phyloP scores from a whole-genome alignment of 2,797 vertebrate species.

The Linurgus olivaceus region DNA sequence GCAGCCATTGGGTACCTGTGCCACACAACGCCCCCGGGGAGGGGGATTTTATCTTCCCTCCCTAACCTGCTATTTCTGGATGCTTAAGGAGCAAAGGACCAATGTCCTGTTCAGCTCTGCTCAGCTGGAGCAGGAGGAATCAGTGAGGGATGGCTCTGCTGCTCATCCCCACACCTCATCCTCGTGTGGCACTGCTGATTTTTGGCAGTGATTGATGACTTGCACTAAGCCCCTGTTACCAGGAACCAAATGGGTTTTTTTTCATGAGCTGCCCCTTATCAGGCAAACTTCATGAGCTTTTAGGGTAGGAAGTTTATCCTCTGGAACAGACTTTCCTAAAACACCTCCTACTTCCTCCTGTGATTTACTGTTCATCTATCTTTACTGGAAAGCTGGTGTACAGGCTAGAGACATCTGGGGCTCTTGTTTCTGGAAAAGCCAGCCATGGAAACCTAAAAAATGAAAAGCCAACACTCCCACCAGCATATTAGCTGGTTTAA shows the following conservation, averaged over 20 bases:
- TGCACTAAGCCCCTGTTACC: neutral
- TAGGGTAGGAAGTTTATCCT: neutral
- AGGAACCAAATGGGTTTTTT: neutral
- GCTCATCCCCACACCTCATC: neutral
- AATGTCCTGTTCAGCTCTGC: neutral
- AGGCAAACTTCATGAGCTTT: neutral
- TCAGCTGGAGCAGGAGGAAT: neutral
- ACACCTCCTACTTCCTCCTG: conserved; percentile 8
- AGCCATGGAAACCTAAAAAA: neutral
- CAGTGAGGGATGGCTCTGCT: neutral
- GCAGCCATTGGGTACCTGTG: neutral
- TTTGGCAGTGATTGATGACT: conserved; percentile 34
- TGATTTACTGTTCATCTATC: conserved; percentile 5
- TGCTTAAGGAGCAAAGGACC: conserved; percentile 37
- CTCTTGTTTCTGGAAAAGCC: neutral
- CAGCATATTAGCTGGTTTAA: neutral
- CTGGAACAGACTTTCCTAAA: neutral
- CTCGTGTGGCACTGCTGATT: neutral
- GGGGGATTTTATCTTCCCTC: neutral
- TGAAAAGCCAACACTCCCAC: neutral
- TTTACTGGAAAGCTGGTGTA: neutral
- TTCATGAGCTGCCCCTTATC: neutral
- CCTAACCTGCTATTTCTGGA: conserved; percentile 38
- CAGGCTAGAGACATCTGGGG: neutral
- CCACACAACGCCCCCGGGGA: neutral